A percentile compares a stretch with the other conserved stretches of the same genome.
Conservation (phyloP, 2,888 invertebrate genomes). For the Cyrtodaria siliqua region DNA sequence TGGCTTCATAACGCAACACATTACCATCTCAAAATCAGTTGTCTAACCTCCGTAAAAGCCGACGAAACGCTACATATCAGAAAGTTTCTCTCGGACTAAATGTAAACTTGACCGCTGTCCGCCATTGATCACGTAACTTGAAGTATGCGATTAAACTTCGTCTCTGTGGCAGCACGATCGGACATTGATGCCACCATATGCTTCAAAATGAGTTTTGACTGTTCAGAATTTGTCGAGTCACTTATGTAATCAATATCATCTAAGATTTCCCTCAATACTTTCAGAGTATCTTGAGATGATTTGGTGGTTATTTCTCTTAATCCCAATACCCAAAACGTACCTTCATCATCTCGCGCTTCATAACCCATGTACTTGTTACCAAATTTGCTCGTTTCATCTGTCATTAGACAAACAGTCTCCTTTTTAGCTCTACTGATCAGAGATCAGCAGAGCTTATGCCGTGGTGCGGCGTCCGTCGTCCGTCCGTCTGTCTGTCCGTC, state of each 20-base stretch:
- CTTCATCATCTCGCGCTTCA: not conserved
- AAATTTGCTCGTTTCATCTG: constrained; percentile 2
- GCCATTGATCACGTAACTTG: not conserved
- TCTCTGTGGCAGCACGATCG: constrained; percentile 8
- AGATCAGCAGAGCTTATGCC: too few relatives aligned
- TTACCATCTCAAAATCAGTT: too few relatives aligned
- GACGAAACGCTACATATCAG: too few relatives aligned
- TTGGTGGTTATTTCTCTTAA: constrained; percentile 4
- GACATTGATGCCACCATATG: constrained; percentile 2
- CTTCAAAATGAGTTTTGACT: not conserved
- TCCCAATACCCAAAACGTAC: constrained; percentile 3
- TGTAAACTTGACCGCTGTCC: too few relatives aligned
- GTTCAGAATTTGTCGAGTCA: not conserved
- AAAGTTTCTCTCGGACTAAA: too few relatives aligned
- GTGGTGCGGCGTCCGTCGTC: too few relatives aligned
- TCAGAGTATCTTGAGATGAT: not conserved
- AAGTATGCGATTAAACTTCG: not conserved
- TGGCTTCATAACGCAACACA: too few relatives aligned
- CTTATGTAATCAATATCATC: not conserved
- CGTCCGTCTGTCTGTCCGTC: too few relatives aligned
- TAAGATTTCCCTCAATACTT: not conserved
- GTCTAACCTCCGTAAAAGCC: too few relatives aligned
- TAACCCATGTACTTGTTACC: constrained; percentile 10
- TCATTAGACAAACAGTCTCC: not conserved
- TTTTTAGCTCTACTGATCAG: too few relatives aligned